Evolutionary conservation across 2,113 vertebrate genomes (phyloP), one percentile per base, ranked within the genome.

Genomic region (Polypterus senegalus): DNA sequence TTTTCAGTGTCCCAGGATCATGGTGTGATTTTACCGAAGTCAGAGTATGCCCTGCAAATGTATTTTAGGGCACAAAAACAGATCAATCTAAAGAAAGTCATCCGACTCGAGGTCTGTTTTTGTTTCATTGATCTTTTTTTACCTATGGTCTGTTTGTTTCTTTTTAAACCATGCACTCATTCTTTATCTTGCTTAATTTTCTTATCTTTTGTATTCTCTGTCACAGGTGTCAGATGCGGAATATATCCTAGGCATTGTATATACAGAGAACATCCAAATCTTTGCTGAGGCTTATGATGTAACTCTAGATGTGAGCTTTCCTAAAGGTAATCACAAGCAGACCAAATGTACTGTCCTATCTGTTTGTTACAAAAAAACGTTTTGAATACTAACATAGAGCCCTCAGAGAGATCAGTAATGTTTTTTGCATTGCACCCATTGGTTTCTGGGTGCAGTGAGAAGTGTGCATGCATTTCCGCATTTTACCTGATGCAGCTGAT

Each of bases 241-340:
- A 7, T 88, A 91, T 9, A 64, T 92, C 44, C 59, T 93, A 47
- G 93, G 93, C 4, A 53, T 92, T 3, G 79, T 88, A 59, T 86
- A 95, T n/a, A 74, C 81, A 3, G 92, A 96, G 76, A 90, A 81
- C 65, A 85, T 98, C 48, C 58, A 76, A 4, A 10, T 98, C 58
- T 51, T 77, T n/a, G 91, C 89, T 0, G 94, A 98, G 56, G 85
- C 88, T 2, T 94, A 90, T 3, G 91, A 95, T 27, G 67, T 93
- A 3, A 67, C 81, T 46, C 61, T 97, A 76, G 84, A 74, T 65
- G 88, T 97, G 62, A 77, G 60, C 65, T 85, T 92, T 63, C 77
- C 86, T 46, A 87, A 86, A 89, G 92, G 92, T 93, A 70, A n/a
- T 11, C 10, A 27, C 27, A 27, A 27, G 27, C 27, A 27, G 27